Evolutionary conservation across 2,113 vertebrate genomes (phyloP).

Genomic region (Hiodon alosoides): DNA sequence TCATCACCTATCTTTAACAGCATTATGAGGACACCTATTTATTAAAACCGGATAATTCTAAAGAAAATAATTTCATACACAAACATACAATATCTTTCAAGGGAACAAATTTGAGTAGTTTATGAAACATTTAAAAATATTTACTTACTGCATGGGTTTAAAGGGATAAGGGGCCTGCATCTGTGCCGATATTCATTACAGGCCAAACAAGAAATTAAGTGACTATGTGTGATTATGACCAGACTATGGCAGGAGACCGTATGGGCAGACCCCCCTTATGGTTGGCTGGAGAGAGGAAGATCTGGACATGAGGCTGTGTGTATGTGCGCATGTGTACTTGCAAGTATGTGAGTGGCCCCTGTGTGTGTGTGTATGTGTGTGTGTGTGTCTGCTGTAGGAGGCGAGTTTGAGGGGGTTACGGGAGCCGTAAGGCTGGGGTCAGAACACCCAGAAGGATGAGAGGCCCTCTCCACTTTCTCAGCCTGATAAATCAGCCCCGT

Average conservation of each 20-base stretch:
- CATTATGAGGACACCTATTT: no score
- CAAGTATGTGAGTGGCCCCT: background rate
- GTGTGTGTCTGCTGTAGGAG: background rate
- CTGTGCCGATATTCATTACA: background rate
- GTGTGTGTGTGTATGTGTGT: conserved; percentile 7
- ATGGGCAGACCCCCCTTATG: no score
- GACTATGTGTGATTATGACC: background rate
- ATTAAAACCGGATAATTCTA: no score
- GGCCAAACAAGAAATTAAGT: background rate
- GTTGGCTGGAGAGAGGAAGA: no score
- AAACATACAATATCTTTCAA: background rate
- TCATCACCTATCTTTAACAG: no score
- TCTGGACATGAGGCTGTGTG: no score
- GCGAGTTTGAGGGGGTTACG: background rate
- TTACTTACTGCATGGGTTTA: no score
- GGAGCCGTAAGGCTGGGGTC: background rate
- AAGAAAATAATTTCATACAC: background rate
- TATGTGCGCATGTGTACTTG: no score
- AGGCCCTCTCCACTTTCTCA: conserved; percentile 50
- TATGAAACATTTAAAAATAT: no score
- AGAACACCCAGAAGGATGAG: background rate
- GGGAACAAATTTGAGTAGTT: background rate
- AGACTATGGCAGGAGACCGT: no score
- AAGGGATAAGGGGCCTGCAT: background rate
- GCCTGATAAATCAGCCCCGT: conserved; percentile 59